Evolutionary conservation across 2,888 invertebrate genomes (phyloP).

Genomic region (Therioaphis trifolii): DNA sequence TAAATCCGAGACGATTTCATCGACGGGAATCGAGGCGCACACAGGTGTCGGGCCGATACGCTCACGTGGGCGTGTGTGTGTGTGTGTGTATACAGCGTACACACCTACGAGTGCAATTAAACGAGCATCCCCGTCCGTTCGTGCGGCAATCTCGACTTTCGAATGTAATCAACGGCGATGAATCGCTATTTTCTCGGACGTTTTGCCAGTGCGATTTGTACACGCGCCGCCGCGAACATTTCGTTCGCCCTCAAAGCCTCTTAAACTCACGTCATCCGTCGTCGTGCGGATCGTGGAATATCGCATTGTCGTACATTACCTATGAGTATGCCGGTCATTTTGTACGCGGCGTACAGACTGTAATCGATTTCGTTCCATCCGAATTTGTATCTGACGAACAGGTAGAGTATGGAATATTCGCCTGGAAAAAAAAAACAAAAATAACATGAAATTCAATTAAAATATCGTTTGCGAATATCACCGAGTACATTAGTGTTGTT

Average conservation of each 20-base stretch:
- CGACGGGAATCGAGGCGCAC: neutral
- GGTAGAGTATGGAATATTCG: constrained; percentile 64
- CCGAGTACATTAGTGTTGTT: no score
- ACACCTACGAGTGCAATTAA: no score
- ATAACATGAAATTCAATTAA: neutral
- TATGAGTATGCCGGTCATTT: constrained; percentile 63
- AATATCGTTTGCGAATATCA: neutral
- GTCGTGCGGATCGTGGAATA: neutral
- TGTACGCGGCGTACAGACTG: constrained; percentile 64
- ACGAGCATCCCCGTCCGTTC: neutral
- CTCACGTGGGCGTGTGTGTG: no score
- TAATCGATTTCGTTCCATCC: constrained; percentile 64
- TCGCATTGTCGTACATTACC: constrained; percentile 46
- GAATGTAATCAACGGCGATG: constrained; percentile 8
- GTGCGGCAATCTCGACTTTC: neutral
- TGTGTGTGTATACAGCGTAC: no score
- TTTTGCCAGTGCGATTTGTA: neutral
- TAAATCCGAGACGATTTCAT: constrained; percentile 3
- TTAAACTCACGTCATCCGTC: neutral
- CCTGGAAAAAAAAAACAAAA: constrained; percentile 59
- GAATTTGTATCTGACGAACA: constrained; percentile 64
- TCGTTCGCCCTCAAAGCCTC: no score
- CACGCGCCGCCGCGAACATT: no score
- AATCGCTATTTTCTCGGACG: neutral
- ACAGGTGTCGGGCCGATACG: neutral